A percentile compares a stretch with the other conserved stretches of the same genome.
These are phyloP conservation scores for Hystrix brachyura DNA, from an alignment of 2,113 vertebrate species.

Conservation along the genomic window DNA sequence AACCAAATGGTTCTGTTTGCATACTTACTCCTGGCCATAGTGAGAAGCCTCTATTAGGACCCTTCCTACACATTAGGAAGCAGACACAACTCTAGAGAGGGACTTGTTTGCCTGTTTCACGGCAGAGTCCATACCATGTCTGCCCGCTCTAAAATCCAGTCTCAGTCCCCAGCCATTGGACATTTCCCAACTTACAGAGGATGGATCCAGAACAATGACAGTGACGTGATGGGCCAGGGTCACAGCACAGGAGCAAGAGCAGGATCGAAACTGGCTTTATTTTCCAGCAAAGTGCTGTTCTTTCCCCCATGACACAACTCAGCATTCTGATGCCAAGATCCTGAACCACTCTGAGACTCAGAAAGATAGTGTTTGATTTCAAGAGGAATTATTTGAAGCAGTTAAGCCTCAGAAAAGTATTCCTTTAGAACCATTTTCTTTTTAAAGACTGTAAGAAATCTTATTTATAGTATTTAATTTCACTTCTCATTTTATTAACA, in stretches of 20 bases:
- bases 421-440: constrained; percentile 57
- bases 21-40: background rate
- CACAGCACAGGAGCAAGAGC: background rate
- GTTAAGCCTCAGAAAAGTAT: constrained; percentile 16
- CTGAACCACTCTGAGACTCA: background rate
- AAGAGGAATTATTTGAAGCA: constrained; percentile 60
- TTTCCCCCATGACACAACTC: background rate
- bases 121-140: background rate
- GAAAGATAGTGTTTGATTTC: background rate
- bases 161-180: background rate
- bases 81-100: background rate
- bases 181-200: background rate
- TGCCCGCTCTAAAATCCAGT: background rate
- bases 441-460: constrained; percentile 40
- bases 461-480: constrained; percentile 79
- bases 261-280: background rate
- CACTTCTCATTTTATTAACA: constrained; percentile 78
- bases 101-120: rapidly evolving
- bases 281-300: background rate
- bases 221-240: background rate
- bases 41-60: background rate
- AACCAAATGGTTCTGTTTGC: background rate
- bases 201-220: background rate
- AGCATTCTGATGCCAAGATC: background rate
- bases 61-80: background rate